Evolutionary conservation across 2,888 invertebrate genomes (phyloP), one percentile per base, ranked within the genome.

Genomic region (Hemithea aestivaria): DNA sequence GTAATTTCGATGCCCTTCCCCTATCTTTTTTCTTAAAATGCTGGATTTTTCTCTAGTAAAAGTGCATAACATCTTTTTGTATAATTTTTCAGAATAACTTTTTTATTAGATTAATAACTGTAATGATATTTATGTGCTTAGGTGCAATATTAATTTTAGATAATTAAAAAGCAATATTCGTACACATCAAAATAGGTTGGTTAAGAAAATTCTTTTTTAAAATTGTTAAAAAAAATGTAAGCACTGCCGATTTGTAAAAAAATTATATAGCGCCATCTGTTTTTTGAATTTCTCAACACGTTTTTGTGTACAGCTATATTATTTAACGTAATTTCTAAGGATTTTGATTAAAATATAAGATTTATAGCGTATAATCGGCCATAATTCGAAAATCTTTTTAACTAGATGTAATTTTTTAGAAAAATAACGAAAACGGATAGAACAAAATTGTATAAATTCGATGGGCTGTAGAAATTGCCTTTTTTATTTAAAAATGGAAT

Each of bases 91-190:
- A 38, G 38, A 43, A 43, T 43, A 42, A 23, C 6, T 20, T 23
- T 28, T 39, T 21, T 1, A 10, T 16, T 31, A 11, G 22, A 22
- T 33, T 31, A 32, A 16, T 31, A 39, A 31, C n/a, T n/a, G n/a
- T 36, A 34, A n/a, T 20, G 31, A 27, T 23, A 20, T 10, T 7
- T 35, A 22, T 24, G 30, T 41, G 56, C 58, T 59, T 73, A 66
- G 65, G 79, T 81, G 81, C 81, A 81, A 81, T 81, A 81, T 75
- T 80, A 77, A 71, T 73, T 81, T 78, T 54, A 49, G 49, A 62
- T 70, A 73, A 60, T 62, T 47, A 59, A 81, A 83, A 81, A 83
- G 82, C 83, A 83, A 83, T 83, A 82, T 58, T 55, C 43, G 51
- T 55, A 80, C 80, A 82, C 79, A 81, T 81, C 80, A 78, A 16